These are phyloP conservation scores for Gambusia affinis DNA, from an alignment of 2,113 vertebrate genomes.

Conservation along the genomic window DNA sequence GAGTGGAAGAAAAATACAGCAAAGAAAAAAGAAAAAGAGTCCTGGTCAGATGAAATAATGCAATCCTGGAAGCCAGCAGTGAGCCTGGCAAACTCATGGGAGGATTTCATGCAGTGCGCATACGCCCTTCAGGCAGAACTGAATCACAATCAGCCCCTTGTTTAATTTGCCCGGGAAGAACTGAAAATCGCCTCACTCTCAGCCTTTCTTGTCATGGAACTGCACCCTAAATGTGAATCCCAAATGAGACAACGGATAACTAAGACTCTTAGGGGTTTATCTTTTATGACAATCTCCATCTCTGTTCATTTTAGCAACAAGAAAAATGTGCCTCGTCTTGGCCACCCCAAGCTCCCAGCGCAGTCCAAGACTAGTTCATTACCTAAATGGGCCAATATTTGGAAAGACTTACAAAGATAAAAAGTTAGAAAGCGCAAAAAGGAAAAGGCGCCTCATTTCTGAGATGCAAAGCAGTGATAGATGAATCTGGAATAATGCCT, in stretches of 20 bases:
- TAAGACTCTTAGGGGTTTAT: constrained; percentile 40
- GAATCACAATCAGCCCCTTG: constrained; percentile 63
- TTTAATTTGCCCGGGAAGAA: constrained; percentile 46
- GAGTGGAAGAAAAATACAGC: constrained; percentile 20
- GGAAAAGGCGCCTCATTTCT: constrained; percentile 29
- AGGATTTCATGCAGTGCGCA: constrained; percentile 53
- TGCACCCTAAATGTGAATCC: constrained; percentile 41
- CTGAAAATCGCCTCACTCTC: constrained; percentile 26
- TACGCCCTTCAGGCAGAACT: constrained; percentile 59
- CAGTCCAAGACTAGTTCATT: constrained; percentile 39
- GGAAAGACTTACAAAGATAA: constrained; percentile 31
- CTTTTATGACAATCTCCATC: constrained; percentile 37
- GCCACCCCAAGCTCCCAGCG: not conserved
- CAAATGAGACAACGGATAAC: constrained; percentile 53
- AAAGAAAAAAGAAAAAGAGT: constrained; percentile 28
- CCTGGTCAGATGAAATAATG: constrained; percentile 79
- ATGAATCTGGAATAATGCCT: constrained; percentile 27
- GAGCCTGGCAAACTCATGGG: constrained; percentile 61
- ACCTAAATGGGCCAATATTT: constrained; percentile 35
- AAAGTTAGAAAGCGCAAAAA: constrained; percentile 4
- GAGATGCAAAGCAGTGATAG: constrained; percentile 31
- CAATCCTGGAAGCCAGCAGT: constrained; percentile 65
- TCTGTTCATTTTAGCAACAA: constrained; percentile 23
- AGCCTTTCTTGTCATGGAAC: constrained; percentile 39
- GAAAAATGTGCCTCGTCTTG: constrained; percentile 42